phyloP scores from a whole-genome alignment of 1,140 invertebrate species.

The Anadara kagoshimensis region DNA sequence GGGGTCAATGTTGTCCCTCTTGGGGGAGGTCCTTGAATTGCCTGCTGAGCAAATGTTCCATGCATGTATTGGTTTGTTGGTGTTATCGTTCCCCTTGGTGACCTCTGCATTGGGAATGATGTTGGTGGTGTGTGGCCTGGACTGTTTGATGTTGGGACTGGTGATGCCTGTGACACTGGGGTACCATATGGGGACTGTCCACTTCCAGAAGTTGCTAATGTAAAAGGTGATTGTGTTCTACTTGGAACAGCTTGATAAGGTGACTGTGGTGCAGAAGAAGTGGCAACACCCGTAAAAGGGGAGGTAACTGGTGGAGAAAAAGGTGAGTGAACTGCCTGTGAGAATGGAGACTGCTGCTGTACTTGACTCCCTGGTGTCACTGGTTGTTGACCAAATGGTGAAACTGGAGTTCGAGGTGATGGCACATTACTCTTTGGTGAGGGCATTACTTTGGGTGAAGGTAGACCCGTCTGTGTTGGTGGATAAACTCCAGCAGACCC shows the following conservation, averaged over 20 bases:
- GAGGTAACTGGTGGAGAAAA: constrained; percentile 68
- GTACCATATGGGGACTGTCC: constrained; percentile 3
- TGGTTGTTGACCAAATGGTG: constrained; percentile 51
- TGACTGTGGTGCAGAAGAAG: constrained; percentile 54
- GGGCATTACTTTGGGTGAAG: constrained; percentile 60
- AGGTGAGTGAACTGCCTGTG: constrained; percentile 48
- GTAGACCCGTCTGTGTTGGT: constrained; percentile 40
- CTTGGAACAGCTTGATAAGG: constrained; percentile 48
- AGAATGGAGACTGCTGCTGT: constrained; percentile 60
- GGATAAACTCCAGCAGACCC: constrained; percentile 28
- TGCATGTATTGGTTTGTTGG: constrained; percentile 61
- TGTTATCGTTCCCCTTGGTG: constrained; percentile 55
- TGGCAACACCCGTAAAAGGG: constrained; percentile 49
- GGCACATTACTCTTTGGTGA: constrained; percentile 62
- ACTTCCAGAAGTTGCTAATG: constrained; percentile 32
- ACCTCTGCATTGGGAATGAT: too few species aligned
- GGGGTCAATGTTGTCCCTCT: constrained; percentile 48
- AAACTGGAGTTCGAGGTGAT: constrained; percentile 65
- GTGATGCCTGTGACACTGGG: constrained; percentile 41
- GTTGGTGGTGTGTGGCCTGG: too few species aligned
- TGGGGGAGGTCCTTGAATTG: constrained; percentile 44
- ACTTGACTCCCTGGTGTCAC: neutral
- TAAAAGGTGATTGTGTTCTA: constrained; percentile 52
- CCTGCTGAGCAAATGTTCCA: constrained; percentile 53
- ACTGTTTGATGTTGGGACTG: constrained; percentile 37